These are phyloP conservation scores for Sanderia malayensis DNA, from an alignment of 30 jellyfish, hydroid and myxozoan species.

Conservation along the genomic window DNA sequence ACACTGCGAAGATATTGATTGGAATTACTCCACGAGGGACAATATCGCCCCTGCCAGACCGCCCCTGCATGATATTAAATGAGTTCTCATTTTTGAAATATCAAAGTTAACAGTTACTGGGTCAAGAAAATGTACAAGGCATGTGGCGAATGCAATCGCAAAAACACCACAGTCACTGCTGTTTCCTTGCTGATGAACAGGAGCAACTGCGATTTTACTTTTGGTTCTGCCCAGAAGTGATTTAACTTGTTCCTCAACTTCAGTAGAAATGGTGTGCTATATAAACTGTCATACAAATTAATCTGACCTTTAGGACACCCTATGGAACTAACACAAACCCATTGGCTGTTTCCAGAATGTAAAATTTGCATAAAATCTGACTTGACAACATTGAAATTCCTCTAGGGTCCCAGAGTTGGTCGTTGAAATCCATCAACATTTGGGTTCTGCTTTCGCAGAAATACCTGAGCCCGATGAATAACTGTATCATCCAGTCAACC, in stretches of 20 bases:
- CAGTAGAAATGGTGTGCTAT: not conserved
- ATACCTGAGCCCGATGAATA: constrained; percentile 11
- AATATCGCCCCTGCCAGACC: constrained; percentile 33
- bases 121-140: constrained; percentile 3
- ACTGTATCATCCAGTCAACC: constrained; percentile 2
- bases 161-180: constrained; percentile 52
- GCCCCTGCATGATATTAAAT: constrained; percentile 7
- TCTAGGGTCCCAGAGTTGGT: constrained; percentile 3
- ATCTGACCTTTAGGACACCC: not conserved
- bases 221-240: not conserved
- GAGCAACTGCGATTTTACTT: not conserved
- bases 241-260: not conserved
- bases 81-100: constrained; percentile 25
- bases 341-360: constrained; percentile 15
- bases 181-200: constrained; percentile 40
- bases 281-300: constrained; percentile 40
- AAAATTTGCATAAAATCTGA: constrained; percentile 17
- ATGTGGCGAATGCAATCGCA: constrained; percentile 55
- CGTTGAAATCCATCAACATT: not conserved
- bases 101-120: constrained; percentile 22
- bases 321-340: constrained; percentile 36
- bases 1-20: constrained; percentile 30
- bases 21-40: constrained; percentile 61
- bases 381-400: not conserved
- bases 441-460: not conserved